Percentiles rank a stretch among this genome's conserved stretches.
Evolutionary conservation across 1,140 invertebrate genomes (phyloP).

Genomic region (Monochamus saltuarius): DNA sequence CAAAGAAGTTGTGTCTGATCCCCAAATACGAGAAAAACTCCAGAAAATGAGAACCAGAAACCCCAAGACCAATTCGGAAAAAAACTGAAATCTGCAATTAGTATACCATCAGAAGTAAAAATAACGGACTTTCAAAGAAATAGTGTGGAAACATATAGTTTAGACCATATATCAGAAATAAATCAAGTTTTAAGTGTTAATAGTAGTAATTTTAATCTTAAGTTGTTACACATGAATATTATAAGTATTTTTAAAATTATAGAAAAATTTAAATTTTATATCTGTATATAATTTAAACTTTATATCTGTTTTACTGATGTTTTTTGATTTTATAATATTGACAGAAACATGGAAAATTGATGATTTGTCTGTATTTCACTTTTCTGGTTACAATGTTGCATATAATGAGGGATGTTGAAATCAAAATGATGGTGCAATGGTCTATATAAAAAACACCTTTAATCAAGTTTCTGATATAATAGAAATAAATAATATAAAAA

Average conservation of each 20-base stretch:
- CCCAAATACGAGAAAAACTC: no score
- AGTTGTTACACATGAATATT: constrained; percentile 3
- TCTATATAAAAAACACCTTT: constrained; percentile 1
- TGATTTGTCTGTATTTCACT: background rate
- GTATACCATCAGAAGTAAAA: no score
- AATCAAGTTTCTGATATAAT: background rate
- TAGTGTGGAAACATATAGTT: background rate
- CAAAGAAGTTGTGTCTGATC: no score
- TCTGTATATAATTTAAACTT: no score
- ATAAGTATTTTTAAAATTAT: background rate
- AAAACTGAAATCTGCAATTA: no score
- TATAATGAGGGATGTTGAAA: constrained; percentile 1
- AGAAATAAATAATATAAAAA: no score
- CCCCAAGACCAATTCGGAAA: no score
- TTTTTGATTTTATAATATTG: constrained; percentile 2
- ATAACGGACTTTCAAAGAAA: background rate
- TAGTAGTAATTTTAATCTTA: background rate
- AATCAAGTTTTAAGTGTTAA: constrained; percentile 7
- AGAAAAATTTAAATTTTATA: background rate
- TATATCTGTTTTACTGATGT: background rate
- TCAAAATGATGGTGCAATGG: constrained; percentile 1
- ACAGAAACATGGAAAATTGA: constrained; percentile 2
- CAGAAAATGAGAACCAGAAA: no score
- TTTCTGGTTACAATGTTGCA: background rate
- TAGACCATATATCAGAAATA: background rate